phyloP scores from a whole-genome alignment of 2,888 invertebrate genomes.

The Erebia ligea region DNA sequence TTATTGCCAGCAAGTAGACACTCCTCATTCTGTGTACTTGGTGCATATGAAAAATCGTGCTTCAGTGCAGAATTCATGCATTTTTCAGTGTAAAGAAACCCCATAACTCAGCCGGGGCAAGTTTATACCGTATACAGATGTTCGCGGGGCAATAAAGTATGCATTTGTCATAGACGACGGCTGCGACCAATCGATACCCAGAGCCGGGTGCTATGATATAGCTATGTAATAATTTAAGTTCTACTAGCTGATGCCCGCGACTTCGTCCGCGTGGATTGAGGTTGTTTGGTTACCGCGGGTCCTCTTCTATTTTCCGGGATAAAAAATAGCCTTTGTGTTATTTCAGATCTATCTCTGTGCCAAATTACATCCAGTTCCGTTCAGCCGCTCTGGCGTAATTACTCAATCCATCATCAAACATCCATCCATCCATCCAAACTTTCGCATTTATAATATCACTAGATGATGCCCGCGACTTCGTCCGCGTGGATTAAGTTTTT shows the following conservation, averaged over 20 bases:
- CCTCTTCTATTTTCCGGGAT: too few species aligned
- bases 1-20: neutral
- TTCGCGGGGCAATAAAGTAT: slow-evolving; percentile 44
- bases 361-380: too few species aligned
- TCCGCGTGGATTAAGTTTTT: too few species aligned
- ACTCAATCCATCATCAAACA: too few species aligned
- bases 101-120: slow-evolving; percentile 35
- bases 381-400: too few species aligned
- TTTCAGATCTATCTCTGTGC: too few species aligned
- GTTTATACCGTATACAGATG: slow-evolving; percentile 43
- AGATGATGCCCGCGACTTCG: too few species aligned
- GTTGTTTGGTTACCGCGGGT: too few species aligned
- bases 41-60: slow-evolving; percentile 17
- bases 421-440: too few species aligned
- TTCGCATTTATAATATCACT: too few species aligned
- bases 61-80: slow-evolving; percentile 28
- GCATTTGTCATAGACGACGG: slow-evolving; percentile 42
- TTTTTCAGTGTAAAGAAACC: slow-evolving; percentile 35
- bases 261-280: too few species aligned
- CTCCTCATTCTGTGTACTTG: neutral
- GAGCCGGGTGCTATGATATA: slow-evolving; percentile 13
- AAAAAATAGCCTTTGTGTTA: too few species aligned
- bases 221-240: slow-evolving; percentile 8
- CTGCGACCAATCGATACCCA: slow-evolving; percentile 42
- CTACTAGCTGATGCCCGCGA: neutral